Conservation (phyloP, 2,888 invertebrate species). For the Aplocera efformata region DNA sequence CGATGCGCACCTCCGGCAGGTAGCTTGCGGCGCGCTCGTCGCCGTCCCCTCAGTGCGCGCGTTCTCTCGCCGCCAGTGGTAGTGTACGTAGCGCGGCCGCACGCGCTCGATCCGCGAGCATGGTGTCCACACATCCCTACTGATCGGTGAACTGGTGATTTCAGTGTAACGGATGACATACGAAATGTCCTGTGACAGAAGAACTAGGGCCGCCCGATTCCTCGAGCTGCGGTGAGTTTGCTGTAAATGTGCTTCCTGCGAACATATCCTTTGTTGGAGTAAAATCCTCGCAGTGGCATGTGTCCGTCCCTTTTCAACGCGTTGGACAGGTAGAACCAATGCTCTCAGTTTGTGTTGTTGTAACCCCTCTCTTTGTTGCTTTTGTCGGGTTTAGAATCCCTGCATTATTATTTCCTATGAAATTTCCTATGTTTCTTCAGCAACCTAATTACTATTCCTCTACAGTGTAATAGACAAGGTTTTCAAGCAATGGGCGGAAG, state of each 20-base stretch:
- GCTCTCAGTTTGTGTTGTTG: constrained; percentile 23
- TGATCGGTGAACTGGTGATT: constrained; percentile 62
- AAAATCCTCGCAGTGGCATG: constrained; percentile 68
- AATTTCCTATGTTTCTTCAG: constrained; percentile 36
- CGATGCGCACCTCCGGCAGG: constrained; percentile 77
- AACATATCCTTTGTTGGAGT: constrained; percentile 61
- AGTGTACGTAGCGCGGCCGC: constrained; percentile 73
- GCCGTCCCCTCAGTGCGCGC: constrained; percentile 73
- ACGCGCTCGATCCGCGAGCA: constrained; percentile 60
- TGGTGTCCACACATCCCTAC: constrained; percentile 57
- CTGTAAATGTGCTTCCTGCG: constrained; percentile 62
- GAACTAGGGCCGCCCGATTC: constrained; percentile 75
- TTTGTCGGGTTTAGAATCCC: constrained; percentile 28
- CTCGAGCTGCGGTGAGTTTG: constrained; percentile 79
- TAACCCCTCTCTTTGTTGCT: constrained; percentile 17
- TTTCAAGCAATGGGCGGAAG: constrained; percentile 32
- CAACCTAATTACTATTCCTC: constrained; percentile 30
- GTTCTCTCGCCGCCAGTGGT: constrained; percentile 76
- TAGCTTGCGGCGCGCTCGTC: constrained; percentile 54
- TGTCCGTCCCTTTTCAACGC: constrained; percentile 70
- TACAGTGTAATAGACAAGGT: constrained; percentile 24
- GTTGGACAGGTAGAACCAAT: constrained; percentile 46
- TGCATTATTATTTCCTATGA: constrained; percentile 32
- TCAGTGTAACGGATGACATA: constrained; percentile 57
- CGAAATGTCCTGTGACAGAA: constrained; percentile 78